Conservation (phyloP, 2,888 invertebrate genomes). For the Tiphia femorata region DNA sequence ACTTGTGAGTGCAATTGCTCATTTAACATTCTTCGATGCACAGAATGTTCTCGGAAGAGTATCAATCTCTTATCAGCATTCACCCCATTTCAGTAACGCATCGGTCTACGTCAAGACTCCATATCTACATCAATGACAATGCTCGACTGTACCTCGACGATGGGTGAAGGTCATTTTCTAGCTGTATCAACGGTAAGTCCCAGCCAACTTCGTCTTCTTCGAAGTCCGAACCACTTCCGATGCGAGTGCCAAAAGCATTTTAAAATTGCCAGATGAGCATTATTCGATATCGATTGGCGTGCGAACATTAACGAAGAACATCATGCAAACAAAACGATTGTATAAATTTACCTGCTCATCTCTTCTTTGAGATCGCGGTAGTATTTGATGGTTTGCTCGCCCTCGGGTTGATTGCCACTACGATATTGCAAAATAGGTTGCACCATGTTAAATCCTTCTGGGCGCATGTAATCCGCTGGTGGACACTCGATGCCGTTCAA, state of each 20-base stretch:
- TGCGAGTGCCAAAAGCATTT: constrained; percentile 65
- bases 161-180: constrained; percentile 68
- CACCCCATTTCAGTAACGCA: not conserved
- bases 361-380: constrained; percentile 67
- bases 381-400: constrained; percentile 63
- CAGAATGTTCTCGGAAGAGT: too few species aligned
- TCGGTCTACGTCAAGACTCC: constrained; percentile 8
- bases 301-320: not conserved
- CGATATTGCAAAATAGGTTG: constrained; percentile 70
- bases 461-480: constrained; percentile 74
- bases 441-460: constrained; percentile 75
- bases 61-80: too few species aligned
- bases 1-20: too few species aligned
- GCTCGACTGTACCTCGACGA: constrained; percentile 60
- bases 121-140: too few species aligned
- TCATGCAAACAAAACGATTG: not conserved
- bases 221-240: constrained; percentile 70
- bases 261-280: too few species aligned
- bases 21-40: too few species aligned
- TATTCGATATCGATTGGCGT: constrained; percentile 51
- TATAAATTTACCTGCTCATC: constrained; percentile 68
- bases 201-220: constrained; percentile 73
- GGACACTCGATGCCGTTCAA: constrained; percentile 72
- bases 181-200: constrained; percentile 73
- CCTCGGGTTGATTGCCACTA: constrained; percentile 59